Evolutionary conservation across 1,140 invertebrate genomes (phyloP), one percentile per base, ranked within the genome.

Genomic region (Drosophila orosa): DNA sequence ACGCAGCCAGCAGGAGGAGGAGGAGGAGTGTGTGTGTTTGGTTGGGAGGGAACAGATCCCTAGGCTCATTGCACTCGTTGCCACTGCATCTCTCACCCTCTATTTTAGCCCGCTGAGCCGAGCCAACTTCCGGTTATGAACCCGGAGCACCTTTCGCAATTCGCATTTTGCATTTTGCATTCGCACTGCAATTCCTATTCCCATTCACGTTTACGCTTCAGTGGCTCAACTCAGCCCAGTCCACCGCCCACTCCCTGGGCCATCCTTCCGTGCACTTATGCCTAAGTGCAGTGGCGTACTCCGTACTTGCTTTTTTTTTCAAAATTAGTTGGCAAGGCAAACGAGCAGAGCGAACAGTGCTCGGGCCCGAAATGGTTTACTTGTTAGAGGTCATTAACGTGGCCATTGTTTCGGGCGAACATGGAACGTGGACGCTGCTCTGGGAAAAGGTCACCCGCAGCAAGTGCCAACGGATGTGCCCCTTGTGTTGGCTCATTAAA

Each of bases 321-420:
- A 60, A 86, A 85, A 74, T 85, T 81, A 86, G 82, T 81, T 71
- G 65, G 67, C 68, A 78, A 65, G 37, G 62, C 33, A 78, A 85
- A 73, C 56, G 69, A 40, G 40, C 47, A 22, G 50, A 35, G 60
- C 25, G 48, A 33, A 13, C 48, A 22, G 27, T 8, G 45, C 3
- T 19, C 48, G 54, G 54, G 62, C 58, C 31, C 31, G 42, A 50
- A 85, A 90, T 79, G 84, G 71, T 84, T 82, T 80, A 86, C 84
- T 89, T 90, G 85, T 90, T 90, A 90, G 66, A 89, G 84, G 84
- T 89, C 84, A 89, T 89, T 89, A 89, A 89, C 84, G 84, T 78
- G 56, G 48, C 69, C 63, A 89, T 89, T 89, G 84, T 89, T 89
- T 44, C n/a, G 35, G 13, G 37, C 60, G 58, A 39, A 68, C 29